Evolutionary conservation across 1,140 invertebrate genomes (phyloP).

Genomic region (Monomorium pharaonis): DNA sequence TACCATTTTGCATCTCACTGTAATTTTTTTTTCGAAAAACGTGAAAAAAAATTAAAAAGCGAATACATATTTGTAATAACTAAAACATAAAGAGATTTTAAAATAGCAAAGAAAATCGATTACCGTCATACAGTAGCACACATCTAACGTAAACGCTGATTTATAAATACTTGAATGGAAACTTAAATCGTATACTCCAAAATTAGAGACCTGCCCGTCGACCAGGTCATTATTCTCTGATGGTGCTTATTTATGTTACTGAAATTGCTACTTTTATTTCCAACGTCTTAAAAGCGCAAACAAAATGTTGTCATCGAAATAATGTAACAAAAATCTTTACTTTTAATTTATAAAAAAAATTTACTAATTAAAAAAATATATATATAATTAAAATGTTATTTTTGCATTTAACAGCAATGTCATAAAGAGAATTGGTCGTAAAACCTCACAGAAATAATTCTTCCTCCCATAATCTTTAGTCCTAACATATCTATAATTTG

Average conservation of each 20-base stretch:
- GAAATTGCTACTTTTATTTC: conserved; percentile 4
- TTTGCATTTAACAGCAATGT: neutral
- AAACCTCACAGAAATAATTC: neutral
- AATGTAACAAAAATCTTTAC: too few relatives aligned
- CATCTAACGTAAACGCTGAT: conserved; percentile 26
- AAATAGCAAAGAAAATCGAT: conserved; percentile 25
- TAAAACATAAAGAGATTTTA: neutral
- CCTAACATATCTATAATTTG: neutral
- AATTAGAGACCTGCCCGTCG: conserved; percentile 35
- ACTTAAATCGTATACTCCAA: conserved; percentile 20
- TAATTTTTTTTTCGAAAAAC: neutral
- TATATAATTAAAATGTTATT: neutral
- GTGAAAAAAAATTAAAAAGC: neutral
- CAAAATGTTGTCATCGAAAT: neutral
- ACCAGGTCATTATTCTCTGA: conserved; percentile 14
- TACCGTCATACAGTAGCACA: neutral
- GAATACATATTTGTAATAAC: neutral
- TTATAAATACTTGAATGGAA: conserved; percentile 46
- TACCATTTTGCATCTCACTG: neutral
- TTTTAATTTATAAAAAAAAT: neutral
- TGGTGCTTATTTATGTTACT: neutral
- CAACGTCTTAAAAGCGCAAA: neutral
- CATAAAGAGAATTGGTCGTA: neutral
- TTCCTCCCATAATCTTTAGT: neutral
- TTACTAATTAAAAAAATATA: neutral